Evolutionary conservation across 1,140 invertebrate genomes (phyloP).

Genomic region (Ditylenchus dipsaci): DNA sequence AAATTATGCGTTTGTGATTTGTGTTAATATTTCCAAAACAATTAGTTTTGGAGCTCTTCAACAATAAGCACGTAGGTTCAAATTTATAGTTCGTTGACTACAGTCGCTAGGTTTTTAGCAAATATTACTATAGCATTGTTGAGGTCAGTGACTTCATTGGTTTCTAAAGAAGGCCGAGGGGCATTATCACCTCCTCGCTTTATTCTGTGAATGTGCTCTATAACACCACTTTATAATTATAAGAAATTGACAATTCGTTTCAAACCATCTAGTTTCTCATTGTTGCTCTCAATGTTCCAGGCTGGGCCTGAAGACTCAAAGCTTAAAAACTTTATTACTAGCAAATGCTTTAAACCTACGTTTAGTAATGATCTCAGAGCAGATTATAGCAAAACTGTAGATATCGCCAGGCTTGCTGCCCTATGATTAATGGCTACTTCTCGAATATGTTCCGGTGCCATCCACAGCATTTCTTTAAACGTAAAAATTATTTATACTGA

Average conservation of each 20-base stretch:
- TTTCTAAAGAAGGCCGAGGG: background rate
- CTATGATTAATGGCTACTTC: background rate
- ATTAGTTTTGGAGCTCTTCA: no score
- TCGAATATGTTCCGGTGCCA: slow-evolving; percentile 34
- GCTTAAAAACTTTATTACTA: no score
- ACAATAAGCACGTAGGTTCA: no score
- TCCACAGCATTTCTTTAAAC: slow-evolving; percentile 30
- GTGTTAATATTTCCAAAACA: no score
- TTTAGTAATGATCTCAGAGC: slow-evolving; percentile 43
- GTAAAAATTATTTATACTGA: background rate
- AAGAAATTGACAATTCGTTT: background rate
- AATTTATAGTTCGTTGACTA: no score
- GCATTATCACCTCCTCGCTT: background rate
- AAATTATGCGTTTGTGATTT: no score
- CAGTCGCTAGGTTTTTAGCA: background rate
- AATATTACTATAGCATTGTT: background rate
- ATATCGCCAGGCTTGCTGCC: slow-evolving; percentile 34
- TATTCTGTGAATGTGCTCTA: background rate
- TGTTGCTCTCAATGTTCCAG: slow-evolving; percentile 33
- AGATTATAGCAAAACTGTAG: slow-evolving; percentile 49
- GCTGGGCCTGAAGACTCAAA: no score
- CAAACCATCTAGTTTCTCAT: background rate
- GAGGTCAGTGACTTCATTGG: background rate
- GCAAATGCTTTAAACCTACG: no score
- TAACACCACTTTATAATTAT: no score